Conservation (phyloP, 2,888 invertebrate genomes). For the Latrodectus elegans region DNA sequence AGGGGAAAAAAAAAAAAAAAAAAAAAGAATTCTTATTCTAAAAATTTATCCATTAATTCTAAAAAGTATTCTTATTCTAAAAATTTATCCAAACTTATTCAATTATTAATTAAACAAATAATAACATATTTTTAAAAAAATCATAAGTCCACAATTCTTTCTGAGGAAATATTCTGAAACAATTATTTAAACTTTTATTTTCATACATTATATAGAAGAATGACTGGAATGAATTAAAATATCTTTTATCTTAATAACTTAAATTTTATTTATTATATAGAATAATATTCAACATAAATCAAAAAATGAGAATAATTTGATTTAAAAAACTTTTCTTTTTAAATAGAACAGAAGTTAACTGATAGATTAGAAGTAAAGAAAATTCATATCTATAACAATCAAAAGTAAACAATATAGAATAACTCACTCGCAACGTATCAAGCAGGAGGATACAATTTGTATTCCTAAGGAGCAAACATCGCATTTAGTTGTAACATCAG, state of each 20-base stretch:
- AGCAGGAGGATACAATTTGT: conserved; percentile 50
- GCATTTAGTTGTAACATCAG: conserved; percentile 11
- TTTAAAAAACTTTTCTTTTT: neutral
- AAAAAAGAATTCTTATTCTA: too few relatives aligned
- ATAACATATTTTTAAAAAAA: too few relatives aligned
- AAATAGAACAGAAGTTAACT: neutral
- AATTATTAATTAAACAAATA: too few relatives aligned
- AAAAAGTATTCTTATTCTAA: too few relatives aligned
- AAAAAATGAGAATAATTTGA: neutral
- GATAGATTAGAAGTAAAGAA: neutral
- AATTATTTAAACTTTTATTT: too few relatives aligned
- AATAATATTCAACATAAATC: neutral
- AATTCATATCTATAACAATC: neutral
- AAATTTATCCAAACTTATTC: too few relatives aligned
- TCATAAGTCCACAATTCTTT: too few relatives aligned
- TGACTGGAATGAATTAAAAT: neutral
- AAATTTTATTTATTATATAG: neutral
- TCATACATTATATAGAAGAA: too few relatives aligned
- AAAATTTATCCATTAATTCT: too few relatives aligned
- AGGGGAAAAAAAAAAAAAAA: too few relatives aligned
- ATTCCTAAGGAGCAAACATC: conserved; percentile 37
- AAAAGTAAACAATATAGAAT: neutral
- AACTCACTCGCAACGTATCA: conserved; percentile 40
- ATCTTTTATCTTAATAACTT: neutral
- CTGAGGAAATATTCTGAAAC: too few relatives aligned